A percentile compares a stretch with the other conserved stretches of the same genome.
phyloP scores from a whole-genome alignment of 2,797 vertebrate genomes.

The Myotis myotis region DNA sequence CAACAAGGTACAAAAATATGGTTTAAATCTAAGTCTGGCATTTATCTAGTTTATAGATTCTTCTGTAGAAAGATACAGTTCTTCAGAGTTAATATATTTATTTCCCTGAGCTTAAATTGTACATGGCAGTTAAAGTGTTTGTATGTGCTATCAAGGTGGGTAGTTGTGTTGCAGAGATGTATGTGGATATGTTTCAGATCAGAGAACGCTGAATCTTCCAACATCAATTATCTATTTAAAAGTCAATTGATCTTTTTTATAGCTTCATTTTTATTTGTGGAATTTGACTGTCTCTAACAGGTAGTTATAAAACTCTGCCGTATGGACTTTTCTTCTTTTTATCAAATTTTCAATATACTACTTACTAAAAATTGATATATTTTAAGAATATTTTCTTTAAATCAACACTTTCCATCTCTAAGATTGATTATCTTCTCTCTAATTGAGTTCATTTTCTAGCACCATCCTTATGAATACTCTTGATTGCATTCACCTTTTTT shows the following conservation, averaged over 20 bases:
- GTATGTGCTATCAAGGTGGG: conserved; percentile 17
- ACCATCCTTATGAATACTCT: not conserved
- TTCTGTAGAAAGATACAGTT: conserved; percentile 9
- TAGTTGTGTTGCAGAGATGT: not conserved
- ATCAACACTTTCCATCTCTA: not conserved
- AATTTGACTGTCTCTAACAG: conserved; percentile 12
- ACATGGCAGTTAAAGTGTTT: not conserved
- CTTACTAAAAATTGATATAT: conserved; percentile 35
- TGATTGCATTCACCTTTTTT: conserved; percentile 54
- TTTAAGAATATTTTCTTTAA: conserved; percentile 36
- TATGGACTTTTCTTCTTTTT: not conserved
- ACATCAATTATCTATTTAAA: conserved; percentile 26
- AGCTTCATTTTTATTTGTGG: not conserved
- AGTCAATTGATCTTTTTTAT: not conserved
- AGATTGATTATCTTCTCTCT: not conserved
- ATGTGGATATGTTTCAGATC: not conserved
- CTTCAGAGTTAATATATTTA: conserved; percentile 35
- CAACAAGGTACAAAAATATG: conserved; percentile 49
- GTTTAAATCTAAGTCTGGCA: conserved; percentile 62
- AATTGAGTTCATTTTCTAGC: not conserved
- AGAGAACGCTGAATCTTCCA: not conserved
- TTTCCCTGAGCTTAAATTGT: conserved; percentile 19
- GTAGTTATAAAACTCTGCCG: conserved; percentile 23
- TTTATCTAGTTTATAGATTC: conserved; percentile 38
- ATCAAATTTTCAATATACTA: not conserved